Base-by-base conservation (phyloP, 2,113 vertebrate species). In the Gambusia affinis region DNA sequence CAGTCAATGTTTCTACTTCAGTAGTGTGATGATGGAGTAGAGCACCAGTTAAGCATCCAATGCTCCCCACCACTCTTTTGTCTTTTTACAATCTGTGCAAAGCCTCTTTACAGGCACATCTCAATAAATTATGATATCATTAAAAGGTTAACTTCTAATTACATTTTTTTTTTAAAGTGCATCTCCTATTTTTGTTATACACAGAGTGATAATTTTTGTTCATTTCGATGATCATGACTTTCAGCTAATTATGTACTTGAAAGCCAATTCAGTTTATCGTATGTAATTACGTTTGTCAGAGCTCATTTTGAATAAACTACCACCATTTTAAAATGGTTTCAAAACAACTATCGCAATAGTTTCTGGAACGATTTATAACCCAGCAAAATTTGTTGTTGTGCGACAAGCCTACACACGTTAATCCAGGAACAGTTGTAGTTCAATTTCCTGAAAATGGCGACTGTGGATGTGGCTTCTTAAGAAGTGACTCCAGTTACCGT, bases 11-110 rank as follows among this genome's bases (percentile, higher is more conserved):
- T 84, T 76, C 78, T 67, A 81, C 8, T 79, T 76, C 85, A 85
- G 75, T 90, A 88, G 88, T 92, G 89, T 91, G 87, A 91, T 92
- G 87, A 87, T 79, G 80, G 80, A 90, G 75, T 88, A 80, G 78
- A 88, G 3, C 89, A 91, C 88, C 2, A 64, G 67, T 86, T 87
- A 87, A 92, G 84, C 90, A 88, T 91, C 83, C 79, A 77, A n/a
- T 70, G 76, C 74, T 73, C 80, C 84, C 85, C 75, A 62, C 70
- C 86, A 70, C 83, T 79, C 10, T 70, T 64, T 75, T 70, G 22
- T 60, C 57, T 61, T 82, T 67, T 81, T 78, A 3, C 8, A 72
- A 73, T 64, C 33, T 87, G 37, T 86, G 51, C 67, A 80, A 66
- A 79, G 68, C 65, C 14, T n/a, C 27, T 71, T 79, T 15, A 66